These are phyloP conservation scores for Frankliniella fusca DNA, from an alignment of 2,888 invertebrate species.

Conservation along the genomic window DNA sequence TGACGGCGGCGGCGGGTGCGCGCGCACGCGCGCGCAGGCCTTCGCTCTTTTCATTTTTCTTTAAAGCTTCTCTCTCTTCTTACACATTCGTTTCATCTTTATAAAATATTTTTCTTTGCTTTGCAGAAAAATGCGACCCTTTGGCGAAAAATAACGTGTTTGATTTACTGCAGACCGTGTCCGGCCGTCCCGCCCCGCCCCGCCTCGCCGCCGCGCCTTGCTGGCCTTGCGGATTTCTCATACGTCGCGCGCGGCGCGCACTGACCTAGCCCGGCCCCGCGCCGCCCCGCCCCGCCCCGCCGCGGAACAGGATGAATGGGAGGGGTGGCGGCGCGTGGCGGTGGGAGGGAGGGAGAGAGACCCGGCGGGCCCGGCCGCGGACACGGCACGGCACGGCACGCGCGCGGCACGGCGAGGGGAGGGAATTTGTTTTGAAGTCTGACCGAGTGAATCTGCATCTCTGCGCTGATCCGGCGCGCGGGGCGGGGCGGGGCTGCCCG, in stretches of 20 bases:
- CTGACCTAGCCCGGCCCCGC: background rate
- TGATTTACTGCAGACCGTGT: too few species aligned
- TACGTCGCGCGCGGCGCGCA: too few species aligned
- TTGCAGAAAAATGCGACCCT: too few species aligned
- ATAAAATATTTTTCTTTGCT: too few species aligned
- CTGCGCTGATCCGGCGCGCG: background rate
- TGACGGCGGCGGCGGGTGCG: too few species aligned
- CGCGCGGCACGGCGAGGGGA: background rate
- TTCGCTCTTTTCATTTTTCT: background rate
- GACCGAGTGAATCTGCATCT: conserved; percentile 1
- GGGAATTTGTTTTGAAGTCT: background rate
- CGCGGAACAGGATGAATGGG: background rate
- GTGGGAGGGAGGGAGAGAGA: background rate
- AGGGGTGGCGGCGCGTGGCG: background rate
- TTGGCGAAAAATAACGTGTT: too few species aligned
- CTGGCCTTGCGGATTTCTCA: too few species aligned
- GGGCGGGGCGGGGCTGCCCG: too few species aligned
- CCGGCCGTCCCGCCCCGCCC: background rate
- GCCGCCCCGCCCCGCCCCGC: background rate
- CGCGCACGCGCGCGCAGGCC: background rate
- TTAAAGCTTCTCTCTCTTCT: too few species aligned
- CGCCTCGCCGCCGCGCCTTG: background rate
- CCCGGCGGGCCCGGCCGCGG: background rate
- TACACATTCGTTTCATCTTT: too few species aligned
- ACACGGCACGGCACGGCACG: background rate